Conservation (phyloP, 2,113 vertebrate species). For the Paralichthys olivaceus region DNA sequence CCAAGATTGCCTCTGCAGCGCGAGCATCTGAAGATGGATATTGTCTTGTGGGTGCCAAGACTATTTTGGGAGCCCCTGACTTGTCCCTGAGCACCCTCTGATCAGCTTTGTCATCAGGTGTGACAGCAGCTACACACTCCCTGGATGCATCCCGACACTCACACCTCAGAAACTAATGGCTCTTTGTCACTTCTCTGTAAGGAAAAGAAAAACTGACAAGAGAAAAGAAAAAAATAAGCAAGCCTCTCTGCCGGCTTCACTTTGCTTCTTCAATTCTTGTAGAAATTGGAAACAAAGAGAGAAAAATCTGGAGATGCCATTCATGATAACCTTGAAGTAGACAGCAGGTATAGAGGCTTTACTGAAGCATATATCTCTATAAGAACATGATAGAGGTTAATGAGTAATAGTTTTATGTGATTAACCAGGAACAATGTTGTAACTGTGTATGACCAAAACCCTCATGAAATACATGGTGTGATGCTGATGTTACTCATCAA, state of each 20-base stretch:
- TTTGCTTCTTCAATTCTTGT: conserved; percentile 16
- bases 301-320: conserved; percentile 13
- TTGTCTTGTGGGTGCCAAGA: conserved; percentile 74
- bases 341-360: conserved; percentile 2
- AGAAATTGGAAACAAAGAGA: conserved; percentile 20
- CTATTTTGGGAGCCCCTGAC: conserved; percentile 74
- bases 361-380: not conserved
- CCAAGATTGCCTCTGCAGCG: conserved; percentile 64
- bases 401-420: not conserved
- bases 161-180: conserved; percentile 33
- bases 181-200: conserved; percentile 14
- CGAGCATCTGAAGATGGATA: conserved; percentile 77
- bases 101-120: conserved; percentile 77
- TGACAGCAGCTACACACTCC: conserved; percentile 54
- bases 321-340: conserved; percentile 19
- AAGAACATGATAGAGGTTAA: not conserved
- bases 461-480: not conserved
- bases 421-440: not conserved
- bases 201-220: not conserved
- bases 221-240: not conserved
- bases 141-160: conserved; percentile 38
- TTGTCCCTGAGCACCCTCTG: conserved; percentile 69
- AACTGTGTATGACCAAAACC: not conserved
- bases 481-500: too few species aligned
- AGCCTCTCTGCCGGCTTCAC: not conserved